Evolutionary conservation across 2,797 vertebrate species (phyloP).

Genomic region (Nasua narica): DNA sequence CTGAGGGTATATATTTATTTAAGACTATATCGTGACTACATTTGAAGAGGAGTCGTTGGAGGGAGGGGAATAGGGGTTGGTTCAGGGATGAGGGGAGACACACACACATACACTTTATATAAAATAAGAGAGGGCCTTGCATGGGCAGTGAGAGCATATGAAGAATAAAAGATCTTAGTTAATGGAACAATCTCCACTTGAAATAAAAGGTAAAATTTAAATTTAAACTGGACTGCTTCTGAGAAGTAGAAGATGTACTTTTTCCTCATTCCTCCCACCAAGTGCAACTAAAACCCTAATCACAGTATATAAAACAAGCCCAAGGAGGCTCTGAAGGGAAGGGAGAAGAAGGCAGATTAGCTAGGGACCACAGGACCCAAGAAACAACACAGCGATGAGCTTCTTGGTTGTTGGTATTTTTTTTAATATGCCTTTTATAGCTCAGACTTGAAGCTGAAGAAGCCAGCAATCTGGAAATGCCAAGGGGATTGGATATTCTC

Average conservation of each 20-base stretch:
- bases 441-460: neutral
- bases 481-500: neutral
- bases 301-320: neutral
- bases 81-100: neutral
- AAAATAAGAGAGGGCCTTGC: neutral
- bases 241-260: neutral
- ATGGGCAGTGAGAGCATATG: neutral
- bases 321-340: neutral
- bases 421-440: neutral
- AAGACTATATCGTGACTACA: neutral
- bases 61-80: neutral
- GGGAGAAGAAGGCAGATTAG: neutral
- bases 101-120: neutral
- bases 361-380: neutral
- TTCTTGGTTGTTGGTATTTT: neutral
- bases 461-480: neutral
- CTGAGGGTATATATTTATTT: neutral
- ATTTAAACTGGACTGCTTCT: neutral
- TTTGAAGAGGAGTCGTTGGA: no score
- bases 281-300: neutral
- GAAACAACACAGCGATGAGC: neutral
- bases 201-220: neutral
- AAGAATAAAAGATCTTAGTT: neutral
- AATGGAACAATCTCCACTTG: neutral
- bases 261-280: neutral